Percentiles rank a stretch among this genome's conserved stretches.
Evolutionary conservation across 2,113 vertebrate species (phyloP).

Genomic region (Cheirogaleus medius): DNA sequence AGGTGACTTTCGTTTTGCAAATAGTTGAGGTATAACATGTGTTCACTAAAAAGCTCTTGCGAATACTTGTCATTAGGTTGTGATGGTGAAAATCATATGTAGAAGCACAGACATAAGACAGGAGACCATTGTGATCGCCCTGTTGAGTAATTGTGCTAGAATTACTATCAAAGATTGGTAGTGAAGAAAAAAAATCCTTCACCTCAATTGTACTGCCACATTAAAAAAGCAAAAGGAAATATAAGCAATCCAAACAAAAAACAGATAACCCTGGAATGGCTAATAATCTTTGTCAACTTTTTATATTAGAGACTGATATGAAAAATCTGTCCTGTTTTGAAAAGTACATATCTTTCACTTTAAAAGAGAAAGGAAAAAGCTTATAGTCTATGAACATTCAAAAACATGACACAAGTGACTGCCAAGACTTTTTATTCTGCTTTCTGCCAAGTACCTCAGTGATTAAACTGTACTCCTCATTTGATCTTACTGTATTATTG

Average conservation of each 20-base stretch:
- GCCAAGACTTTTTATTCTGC: neutral
- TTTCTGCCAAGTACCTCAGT: neutral
- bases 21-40: neutral
- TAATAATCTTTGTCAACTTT: neutral
- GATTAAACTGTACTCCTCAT: neutral
- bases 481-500: neutral
- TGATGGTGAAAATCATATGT: neutral
- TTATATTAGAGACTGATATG: neutral
- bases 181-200: neutral
- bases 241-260: neutral
- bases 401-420: neutral
- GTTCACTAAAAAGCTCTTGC: neutral
- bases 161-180: neutral
- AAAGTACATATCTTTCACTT: neutral
- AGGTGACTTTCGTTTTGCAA: constrained; percentile 18
- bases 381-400: neutral
- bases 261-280: neutral
- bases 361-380: neutral
- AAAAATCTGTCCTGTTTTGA: neutral
- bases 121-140: neutral
- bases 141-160: neutral
- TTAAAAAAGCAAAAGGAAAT: neutral
- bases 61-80: neutral
- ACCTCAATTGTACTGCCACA: neutral
- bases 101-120: neutral